Conservation (phyloP, 2,797 vertebrate genomes). For the Rhynchonycteris naso region DNA sequence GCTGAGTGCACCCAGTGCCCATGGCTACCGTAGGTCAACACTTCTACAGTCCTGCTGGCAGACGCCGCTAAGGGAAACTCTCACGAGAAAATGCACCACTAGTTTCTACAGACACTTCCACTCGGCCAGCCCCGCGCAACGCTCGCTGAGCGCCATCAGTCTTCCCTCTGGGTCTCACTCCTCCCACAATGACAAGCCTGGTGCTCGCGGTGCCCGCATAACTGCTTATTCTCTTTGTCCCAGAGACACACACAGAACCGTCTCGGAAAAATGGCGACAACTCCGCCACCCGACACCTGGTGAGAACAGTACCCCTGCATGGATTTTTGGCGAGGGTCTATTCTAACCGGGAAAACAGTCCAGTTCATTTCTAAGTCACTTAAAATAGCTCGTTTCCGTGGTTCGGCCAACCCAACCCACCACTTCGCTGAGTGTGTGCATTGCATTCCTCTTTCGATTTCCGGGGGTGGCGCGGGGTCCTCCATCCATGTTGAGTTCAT, state of each 20-base stretch:
- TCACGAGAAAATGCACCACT: not conserved
- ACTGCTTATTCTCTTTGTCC: not conserved
- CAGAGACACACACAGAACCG: not conserved
- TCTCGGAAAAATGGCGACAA: not conserved
- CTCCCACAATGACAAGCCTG: not conserved
- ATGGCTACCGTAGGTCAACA: fast-evolving
- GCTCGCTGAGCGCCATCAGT: not conserved
- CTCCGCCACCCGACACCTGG: fast-evolving
- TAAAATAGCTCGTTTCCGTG: not conserved
- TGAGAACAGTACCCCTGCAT: too few species aligned
- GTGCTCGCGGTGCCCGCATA: not conserved
- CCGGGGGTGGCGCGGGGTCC: not conserved
- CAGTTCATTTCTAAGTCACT: not conserved
- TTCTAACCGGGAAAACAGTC: not conserved
- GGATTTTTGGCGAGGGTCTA: not conserved
- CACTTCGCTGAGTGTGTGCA: too few species aligned
- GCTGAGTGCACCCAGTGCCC: too few species aligned
- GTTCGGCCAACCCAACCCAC: not conserved
- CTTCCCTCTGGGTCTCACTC: too few species aligned
- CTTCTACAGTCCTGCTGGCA: not conserved
- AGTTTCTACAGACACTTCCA: too few species aligned
- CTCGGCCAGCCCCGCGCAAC: too few species aligned
- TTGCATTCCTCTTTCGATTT: not conserved
- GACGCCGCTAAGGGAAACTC: not conserved
- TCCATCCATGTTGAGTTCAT: too few species aligned